Conservation (phyloP, 2,113 vertebrate genomes). For the Jacana jacana region DNA sequence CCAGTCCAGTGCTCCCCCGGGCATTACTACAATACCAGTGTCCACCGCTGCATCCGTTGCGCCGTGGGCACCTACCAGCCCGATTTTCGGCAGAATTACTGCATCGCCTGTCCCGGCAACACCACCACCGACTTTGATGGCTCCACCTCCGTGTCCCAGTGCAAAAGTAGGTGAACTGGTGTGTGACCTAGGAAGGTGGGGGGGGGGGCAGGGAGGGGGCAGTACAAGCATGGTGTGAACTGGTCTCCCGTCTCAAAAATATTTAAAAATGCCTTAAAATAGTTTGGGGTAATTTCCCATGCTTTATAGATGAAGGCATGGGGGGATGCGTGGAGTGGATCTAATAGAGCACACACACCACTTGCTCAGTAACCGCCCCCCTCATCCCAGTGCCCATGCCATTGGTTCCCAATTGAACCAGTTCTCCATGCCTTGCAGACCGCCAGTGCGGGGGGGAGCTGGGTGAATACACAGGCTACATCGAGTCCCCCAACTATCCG, state of each 20-base stretch:
- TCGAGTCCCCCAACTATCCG: slow-evolving; percentile 98
- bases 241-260: not conserved
- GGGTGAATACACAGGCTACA: slow-evolving; percentile 95
- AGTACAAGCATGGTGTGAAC: no score
- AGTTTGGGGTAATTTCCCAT: not conserved
- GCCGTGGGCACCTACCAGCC: slow-evolving; percentile 92
- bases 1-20: slow-evolving; percentile 94
- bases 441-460: slow-evolving; percentile 95
- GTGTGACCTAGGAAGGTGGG: accelerated
- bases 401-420: not conserved
- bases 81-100: slow-evolving; percentile 96
- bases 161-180: slow-evolving; percentile 87
- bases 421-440: slow-evolving; percentile 72
- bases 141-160: slow-evolving; percentile 93
- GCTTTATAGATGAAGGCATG: not conserved
- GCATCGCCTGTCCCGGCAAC: slow-evolving; percentile 93
- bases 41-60: slow-evolving; percentile 95
- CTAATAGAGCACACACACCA: not conserved
- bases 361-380: not conserved
- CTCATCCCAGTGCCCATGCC: accelerated
- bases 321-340: not conserved
- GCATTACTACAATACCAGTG: slow-evolving; percentile 96
- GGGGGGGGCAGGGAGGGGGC: no score
- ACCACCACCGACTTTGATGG: slow-evolving; percentile 97
- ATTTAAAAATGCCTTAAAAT: not conserved